A percentile compares a stretch with the other conserved stretches of the same genome.
phyloP scores from a whole-genome alignment of 1,140 invertebrate species.

The Acromyrmex echinatior region DNA sequence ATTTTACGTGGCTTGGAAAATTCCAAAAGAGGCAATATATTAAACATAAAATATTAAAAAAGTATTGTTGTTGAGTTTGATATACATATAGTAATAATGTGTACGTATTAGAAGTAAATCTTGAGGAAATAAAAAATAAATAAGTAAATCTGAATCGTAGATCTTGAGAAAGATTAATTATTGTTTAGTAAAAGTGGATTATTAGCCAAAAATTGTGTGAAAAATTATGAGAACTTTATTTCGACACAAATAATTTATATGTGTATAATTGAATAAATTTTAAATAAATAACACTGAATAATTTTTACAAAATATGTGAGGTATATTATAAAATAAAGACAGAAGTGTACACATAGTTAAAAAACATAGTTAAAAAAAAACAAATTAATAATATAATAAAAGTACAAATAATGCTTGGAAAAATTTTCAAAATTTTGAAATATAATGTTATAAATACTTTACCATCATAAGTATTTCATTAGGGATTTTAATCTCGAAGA shows the following conservation, averaged over 20 bases:
- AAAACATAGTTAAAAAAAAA: not conserved
- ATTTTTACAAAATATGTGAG: not conserved
- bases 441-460: too few species aligned
- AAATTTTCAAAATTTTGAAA: too few species aligned
- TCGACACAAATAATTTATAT: not conserved
- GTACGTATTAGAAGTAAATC: not conserved
- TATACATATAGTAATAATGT: not conserved
- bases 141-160: not conserved
- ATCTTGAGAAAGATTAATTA: not conserved
- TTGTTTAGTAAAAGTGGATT: not conserved
- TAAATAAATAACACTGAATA: not conserved
- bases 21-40: not conserved
- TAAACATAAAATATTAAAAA: not conserved
- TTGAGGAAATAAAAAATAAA: too few species aligned
- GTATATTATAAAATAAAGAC: not conserved
- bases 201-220: not conserved
- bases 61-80: not conserved
- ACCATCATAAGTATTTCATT: too few species aligned
- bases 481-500: too few species aligned
- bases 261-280: not conserved
- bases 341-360: not conserved
- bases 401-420: not conserved
- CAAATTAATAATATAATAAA: slow-evolving; percentile 5
- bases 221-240: not conserved
- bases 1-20: not conserved